These are phyloP conservation scores for Tribolium madens DNA, from an alignment of 1,140 invertebrate genomes.

Conservation along the genomic window DNA sequence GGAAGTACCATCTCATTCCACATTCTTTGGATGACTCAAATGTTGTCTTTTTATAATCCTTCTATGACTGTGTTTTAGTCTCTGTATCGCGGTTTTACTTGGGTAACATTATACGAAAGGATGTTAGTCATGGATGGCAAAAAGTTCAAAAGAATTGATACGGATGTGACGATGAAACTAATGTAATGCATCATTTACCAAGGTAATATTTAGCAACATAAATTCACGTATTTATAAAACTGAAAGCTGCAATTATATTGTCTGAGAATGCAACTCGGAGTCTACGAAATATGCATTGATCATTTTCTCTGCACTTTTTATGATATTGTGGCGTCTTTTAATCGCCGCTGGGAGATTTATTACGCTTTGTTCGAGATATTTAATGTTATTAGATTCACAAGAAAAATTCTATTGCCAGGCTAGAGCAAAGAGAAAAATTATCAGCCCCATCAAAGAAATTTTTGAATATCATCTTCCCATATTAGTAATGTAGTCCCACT, in stretches of 20 bases:
- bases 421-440: neutral
- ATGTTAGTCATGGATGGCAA: neutral
- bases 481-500: neutral
- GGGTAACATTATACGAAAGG: neutral
- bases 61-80: neutral
- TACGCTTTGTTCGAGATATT: conserved; percentile 1
- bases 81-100: neutral
- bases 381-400: neutral
- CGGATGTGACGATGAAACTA: conserved; percentile 9
- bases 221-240: conserved; percentile 37
- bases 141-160: neutral
- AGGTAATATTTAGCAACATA: conserved; percentile 12
- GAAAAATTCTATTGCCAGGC: neutral
- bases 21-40: conserved; percentile 19
- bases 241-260: conserved; percentile 34
- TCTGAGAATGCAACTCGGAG: conserved; percentile 26
- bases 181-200: conserved; percentile 32
- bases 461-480: neutral
- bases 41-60: conserved; percentile 8
- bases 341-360: conserved; percentile 7
- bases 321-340: conserved; percentile 11
- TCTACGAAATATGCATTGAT: conserved; percentile 31
- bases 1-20: neutral
- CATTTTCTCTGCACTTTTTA: conserved; percentile 14
- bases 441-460: neutral